Conservation (phyloP, 2,113 vertebrate genomes). For the Ia io region DNA sequence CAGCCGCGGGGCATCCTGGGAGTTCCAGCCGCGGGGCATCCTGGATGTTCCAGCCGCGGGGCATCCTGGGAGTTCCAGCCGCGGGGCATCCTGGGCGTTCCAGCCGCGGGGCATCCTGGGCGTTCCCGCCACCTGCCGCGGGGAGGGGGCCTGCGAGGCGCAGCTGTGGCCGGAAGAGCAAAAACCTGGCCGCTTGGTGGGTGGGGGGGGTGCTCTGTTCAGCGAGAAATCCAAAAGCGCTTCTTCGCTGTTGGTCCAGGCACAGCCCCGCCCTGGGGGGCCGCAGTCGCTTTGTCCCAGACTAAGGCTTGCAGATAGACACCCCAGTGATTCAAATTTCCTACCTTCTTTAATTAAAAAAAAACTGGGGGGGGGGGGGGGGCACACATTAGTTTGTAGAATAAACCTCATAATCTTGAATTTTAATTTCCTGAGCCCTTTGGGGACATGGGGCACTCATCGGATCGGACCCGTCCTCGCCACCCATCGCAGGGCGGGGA, state of each 20-base stretch:
- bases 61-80: no score
- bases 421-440: background rate
- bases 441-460: background rate
- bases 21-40: background rate
- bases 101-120: background rate
- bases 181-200: rapidly evolving
- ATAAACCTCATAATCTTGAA: background rate
- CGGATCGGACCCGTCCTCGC: background rate
- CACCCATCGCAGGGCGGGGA: background rate
- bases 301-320: background rate
- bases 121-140: background rate
- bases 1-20: no score
- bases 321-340: background rate
- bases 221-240: rapidly evolving
- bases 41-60: background rate
- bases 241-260: rapidly evolving
- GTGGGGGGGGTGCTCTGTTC: rapidly evolving
- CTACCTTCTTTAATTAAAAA: background rate
- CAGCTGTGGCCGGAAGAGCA: rapidly evolving
- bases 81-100: no score
- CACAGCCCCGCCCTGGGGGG: rapidly evolving
- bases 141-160: rapidly evolving
- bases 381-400: background rate
- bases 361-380: background rate
- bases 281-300: rapidly evolving